Conservation (phyloP, 1,140 invertebrate genomes). For the Drosophila subobscura region DNA sequence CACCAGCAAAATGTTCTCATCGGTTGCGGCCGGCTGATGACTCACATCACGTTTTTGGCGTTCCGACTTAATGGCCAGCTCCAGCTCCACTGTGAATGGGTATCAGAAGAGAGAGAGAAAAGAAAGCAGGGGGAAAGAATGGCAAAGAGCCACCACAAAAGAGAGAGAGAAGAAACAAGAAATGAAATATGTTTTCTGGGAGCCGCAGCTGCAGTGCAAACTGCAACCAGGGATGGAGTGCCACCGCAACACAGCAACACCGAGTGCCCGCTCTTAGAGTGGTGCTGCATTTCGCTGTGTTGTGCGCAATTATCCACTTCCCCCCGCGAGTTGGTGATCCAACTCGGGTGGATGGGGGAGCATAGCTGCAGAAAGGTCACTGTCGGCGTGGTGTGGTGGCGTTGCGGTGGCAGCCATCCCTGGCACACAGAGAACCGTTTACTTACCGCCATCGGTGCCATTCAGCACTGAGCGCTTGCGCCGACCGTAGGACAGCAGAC, state of each 20-base stretch:
- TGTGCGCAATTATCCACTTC: neutral
- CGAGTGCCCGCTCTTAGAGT: neutral
- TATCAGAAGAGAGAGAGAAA: slow-evolving; percentile 39
- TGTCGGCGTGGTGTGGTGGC: neutral
- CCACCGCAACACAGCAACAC: neutral
- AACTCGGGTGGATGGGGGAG: too few relatives aligned
- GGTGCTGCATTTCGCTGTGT: neutral
- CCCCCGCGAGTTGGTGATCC: too few relatives aligned
- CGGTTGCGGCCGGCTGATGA: slow-evolving; percentile 84
- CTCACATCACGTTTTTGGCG: slow-evolving; percentile 82
- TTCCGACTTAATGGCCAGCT: slow-evolving; percentile 69
- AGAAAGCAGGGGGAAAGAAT: slow-evolving; percentile 17
- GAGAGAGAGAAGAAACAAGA: slow-evolving; percentile 46
- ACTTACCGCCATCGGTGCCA: slow-evolving; percentile 77
- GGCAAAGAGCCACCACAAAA: slow-evolving; percentile 17
- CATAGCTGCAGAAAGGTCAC: slow-evolving; percentile 16
- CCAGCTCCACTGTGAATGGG: slow-evolving; percentile 70
- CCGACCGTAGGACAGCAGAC: slow-evolving; percentile 90
- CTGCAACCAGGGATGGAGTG: slow-evolving; percentile 25
- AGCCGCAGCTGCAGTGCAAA: slow-evolving; percentile 12
- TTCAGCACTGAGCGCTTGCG: slow-evolving; percentile 81
- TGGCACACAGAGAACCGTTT: slow-evolving; percentile 52
- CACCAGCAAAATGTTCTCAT: slow-evolving; percentile 94
- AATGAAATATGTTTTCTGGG: slow-evolving; percentile 62
- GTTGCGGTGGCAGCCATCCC: slow-evolving; percentile 30